Evolutionary conservation across 2,797 vertebrate genomes (phyloP).

Genomic region (Picus viridis): DNA sequence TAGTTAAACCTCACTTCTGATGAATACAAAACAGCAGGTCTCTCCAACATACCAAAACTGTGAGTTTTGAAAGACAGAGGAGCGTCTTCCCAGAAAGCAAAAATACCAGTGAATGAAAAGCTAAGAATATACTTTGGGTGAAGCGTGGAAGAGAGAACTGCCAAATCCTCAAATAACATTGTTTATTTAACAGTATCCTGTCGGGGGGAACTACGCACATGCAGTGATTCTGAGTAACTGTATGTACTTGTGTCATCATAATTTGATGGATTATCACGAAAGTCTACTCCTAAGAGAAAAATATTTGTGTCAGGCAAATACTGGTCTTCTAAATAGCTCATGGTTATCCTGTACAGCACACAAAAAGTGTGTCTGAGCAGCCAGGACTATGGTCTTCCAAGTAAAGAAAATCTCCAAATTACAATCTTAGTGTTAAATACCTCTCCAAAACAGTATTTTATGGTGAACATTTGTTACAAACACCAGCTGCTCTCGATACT

Average conservation of each 20-base stretch:
- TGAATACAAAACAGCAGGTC: background rate
- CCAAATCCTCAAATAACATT: background rate
- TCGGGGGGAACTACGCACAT: background rate
- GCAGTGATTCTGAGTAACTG: background rate
- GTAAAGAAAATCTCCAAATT: background rate
- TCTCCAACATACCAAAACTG: background rate
- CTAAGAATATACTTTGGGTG: background rate
- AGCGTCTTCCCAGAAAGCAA: background rate
- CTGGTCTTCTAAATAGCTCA: background rate
- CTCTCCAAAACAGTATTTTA: background rate
- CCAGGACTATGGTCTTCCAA: background rate
- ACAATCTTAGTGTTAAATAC: background rate
- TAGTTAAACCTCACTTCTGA: background rate
- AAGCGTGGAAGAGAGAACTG: background rate
- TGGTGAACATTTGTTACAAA: background rate
- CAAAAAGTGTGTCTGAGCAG: background rate
- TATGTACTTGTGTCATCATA: background rate
- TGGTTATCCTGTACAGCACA: background rate
- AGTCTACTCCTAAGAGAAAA: background rate
- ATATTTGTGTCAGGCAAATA: background rate
- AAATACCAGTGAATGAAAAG: background rate
- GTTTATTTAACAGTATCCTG: slow-evolving; percentile 29
- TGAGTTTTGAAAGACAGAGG: background rate
- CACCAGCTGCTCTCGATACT: background rate
- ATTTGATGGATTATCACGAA: background rate